Percentiles rank a stretch among this genome's conserved stretches.
These are phyloP conservation scores for Uropsilus gracilis DNA, from an alignment of 2,113 vertebrate species.

Conservation along the genomic window DNA sequence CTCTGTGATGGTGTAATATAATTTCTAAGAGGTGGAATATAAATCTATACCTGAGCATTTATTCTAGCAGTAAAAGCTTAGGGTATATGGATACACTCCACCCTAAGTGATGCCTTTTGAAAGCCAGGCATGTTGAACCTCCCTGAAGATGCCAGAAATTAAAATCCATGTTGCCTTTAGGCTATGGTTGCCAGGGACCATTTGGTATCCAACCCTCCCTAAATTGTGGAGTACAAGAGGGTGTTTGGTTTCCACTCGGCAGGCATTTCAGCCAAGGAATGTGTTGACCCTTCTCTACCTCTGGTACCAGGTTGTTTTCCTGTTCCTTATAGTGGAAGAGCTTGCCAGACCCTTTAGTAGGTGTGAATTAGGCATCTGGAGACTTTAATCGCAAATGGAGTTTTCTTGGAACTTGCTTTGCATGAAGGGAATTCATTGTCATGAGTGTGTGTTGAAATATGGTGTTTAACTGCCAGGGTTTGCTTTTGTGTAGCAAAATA, in stretches of 20 bases:
- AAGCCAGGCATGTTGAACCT: conserved; percentile 52
- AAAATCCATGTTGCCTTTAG: conserved; percentile 65
- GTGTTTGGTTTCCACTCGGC: conserved; percentile 57
- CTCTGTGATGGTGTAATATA: conserved; percentile 65
- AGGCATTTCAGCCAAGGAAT: conserved; percentile 45
- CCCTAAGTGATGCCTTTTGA: conserved; percentile 55
- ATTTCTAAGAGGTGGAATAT: conserved; percentile 66
- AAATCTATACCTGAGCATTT: conserved; percentile 70
- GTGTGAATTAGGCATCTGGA: conserved; percentile 60
- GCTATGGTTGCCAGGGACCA: conserved; percentile 57
- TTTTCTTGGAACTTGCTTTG: conserved; percentile 76
- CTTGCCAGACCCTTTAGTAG: conserved; percentile 44
- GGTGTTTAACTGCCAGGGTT: conserved; percentile 20
- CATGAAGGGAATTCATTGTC: conserved; percentile 59
- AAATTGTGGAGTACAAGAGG: conserved; percentile 19
- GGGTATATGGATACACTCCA: conserved; percentile 57
- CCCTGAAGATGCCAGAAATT: conserved; percentile 64
- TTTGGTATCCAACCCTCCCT: conserved; percentile 59
- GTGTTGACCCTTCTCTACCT: conserved; percentile 30
- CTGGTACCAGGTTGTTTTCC: conserved; percentile 29
- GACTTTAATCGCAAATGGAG: conserved; percentile 75
- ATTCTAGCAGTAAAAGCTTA: conserved; percentile 55
- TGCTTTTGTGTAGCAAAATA: conserved; percentile 30
- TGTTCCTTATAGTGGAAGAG: not conserved
- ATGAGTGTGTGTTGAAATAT: conserved; percentile 12